These are phyloP conservation scores for Oryzias sinensis DNA, from an alignment of 2,797 vertebrate genomes.

Conservation along the genomic window DNA sequence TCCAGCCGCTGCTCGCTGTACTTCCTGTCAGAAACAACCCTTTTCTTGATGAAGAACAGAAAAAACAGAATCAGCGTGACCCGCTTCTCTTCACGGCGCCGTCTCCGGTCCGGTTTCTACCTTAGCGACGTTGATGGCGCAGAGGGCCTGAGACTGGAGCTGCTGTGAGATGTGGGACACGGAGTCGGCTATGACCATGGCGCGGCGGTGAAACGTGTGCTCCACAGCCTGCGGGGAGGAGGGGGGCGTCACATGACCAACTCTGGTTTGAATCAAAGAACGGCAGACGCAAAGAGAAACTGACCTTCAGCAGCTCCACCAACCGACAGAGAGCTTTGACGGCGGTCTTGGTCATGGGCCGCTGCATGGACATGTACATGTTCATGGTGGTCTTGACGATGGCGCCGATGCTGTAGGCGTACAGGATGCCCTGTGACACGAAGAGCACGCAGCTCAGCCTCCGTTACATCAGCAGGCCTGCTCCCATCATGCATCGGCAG, in stretches of 20 bases:
- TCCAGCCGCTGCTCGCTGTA: slow-evolving; percentile 98
- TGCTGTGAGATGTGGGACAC: slow-evolving; percentile 94
- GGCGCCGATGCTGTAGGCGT: slow-evolving; percentile 93
- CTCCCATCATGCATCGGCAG: too few species aligned
- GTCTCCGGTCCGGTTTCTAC: slow-evolving; percentile 59
- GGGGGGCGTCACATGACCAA: slow-evolving; percentile 17
- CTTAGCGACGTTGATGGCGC: slow-evolving; percentile 88
- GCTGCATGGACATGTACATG: slow-evolving; percentile 96
- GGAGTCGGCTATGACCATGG: slow-evolving; percentile 94
- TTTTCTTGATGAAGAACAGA: slow-evolving; percentile 82
- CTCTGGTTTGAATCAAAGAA: not conserved
- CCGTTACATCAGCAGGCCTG: too few species aligned
- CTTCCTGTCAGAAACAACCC: slow-evolving; percentile 97
- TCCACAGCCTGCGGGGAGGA: slow-evolving; percentile 84
- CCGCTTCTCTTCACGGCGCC: not conserved
- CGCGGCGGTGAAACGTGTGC: slow-evolving; percentile 92
- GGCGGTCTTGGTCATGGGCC: slow-evolving; percentile 97
- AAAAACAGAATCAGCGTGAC: fast-evolving
- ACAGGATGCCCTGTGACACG: slow-evolving; percentile 88
- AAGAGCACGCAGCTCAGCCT: not conserved
- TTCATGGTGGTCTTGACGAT: slow-evolving; percentile 98
- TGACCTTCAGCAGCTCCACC: slow-evolving; percentile 93
- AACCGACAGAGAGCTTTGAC: slow-evolving; percentile 96
- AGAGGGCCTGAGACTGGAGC: slow-evolving; percentile 93
- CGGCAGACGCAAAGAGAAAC: not conserved